phyloP scores from a whole-genome alignment of 1,140 invertebrate genomes.

The Dendrolimus punctatus region DNA sequence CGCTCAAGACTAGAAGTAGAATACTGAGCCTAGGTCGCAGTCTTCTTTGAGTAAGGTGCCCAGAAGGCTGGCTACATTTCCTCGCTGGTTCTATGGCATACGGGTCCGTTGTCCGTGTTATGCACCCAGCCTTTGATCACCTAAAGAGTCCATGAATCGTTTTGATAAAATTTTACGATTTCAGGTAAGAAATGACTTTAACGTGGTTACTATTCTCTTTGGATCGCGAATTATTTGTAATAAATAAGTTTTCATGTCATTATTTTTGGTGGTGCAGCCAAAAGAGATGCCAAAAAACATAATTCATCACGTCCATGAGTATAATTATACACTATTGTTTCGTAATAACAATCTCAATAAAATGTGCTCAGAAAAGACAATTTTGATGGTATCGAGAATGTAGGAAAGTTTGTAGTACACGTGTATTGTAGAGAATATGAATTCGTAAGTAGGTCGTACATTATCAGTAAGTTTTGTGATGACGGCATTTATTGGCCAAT shows the following conservation, averaged over 20 bases:
- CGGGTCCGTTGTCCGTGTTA: too few relatives aligned
- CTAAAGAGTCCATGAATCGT: too few relatives aligned
- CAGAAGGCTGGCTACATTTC: too few relatives aligned
- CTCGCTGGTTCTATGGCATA: too few relatives aligned
- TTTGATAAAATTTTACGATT: too few relatives aligned
- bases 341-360: slow-evolving; percentile 29
- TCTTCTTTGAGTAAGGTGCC: too few relatives aligned
- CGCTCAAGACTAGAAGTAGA: too few relatives aligned
- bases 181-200: not conserved
- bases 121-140: too few relatives aligned
- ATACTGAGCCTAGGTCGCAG: too few relatives aligned
- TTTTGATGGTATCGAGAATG: slow-evolving; percentile 29
- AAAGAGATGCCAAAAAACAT: slow-evolving; percentile 60
- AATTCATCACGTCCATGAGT: slow-evolving; percentile 44
- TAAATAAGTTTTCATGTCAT: slow-evolving; percentile 15
- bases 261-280: slow-evolving; percentile 54
- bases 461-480: slow-evolving; percentile 51
- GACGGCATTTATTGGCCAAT: slow-evolving; percentile 65
- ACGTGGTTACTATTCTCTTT: slow-evolving; percentile 4
- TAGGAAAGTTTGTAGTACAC: slow-evolving; percentile 29
- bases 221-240: slow-evolving; percentile 4
- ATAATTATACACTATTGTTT: slow-evolving; percentile 18
- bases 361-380: slow-evolving; percentile 67
- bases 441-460: slow-evolving; percentile 22
- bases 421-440: slow-evolving; percentile 27